Evolutionary conservation across 2,797 vertebrate genomes (phyloP).

Genomic region (Silurus aristotelis): DNA sequence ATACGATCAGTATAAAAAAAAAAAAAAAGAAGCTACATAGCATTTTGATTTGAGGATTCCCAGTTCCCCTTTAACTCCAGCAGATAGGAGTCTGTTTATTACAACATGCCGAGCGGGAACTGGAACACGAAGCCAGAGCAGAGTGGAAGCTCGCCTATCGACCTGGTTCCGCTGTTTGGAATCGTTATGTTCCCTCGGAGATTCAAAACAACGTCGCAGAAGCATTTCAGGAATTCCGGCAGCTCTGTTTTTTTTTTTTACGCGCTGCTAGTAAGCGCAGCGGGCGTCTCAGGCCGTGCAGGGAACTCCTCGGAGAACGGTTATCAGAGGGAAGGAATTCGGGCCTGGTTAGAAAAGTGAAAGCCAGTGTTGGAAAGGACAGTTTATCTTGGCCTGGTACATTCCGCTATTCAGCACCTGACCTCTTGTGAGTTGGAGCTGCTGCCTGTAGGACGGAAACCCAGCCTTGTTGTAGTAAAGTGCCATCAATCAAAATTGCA

Average conservation of each 20-base stretch:
- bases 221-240: slow-evolving; percentile 65
- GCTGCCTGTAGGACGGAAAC: slow-evolving; percentile 26
- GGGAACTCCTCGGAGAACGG: slow-evolving; percentile 49
- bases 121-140: slow-evolving; percentile 38
- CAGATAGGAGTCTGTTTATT: slow-evolving; percentile 67
- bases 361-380: slow-evolving; percentile 82
- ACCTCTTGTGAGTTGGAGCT: slow-evolving; percentile 65
- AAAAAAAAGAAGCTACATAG: slow-evolving; percentile 39
- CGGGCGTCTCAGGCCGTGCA: slow-evolving; percentile 27
- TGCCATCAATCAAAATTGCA: slow-evolving; percentile 38
- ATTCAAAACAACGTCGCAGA: slow-evolving; percentile 58
- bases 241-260: slow-evolving; percentile 60
- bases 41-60: slow-evolving; percentile 65
- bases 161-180: slow-evolving; percentile 58
- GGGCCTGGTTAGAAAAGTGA: slow-evolving; percentile 67
- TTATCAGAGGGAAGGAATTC: slow-evolving; percentile 34
- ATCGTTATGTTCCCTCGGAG: slow-evolving; percentile 55
- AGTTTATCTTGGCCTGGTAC: slow-evolving; percentile 81
- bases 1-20: slow-evolving; percentile 61
- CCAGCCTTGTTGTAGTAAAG: slow-evolving; percentile 30
- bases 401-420: slow-evolving; percentile 74
- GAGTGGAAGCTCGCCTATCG: slow-evolving; percentile 59
- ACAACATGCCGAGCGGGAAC: slow-evolving; percentile 53
- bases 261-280: slow-evolving; percentile 14
- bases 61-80: slow-evolving; percentile 55